These are phyloP conservation scores for Selene dorsalis DNA, from an alignment of 2,797 vertebrate genomes.

Conservation along the genomic window DNA sequence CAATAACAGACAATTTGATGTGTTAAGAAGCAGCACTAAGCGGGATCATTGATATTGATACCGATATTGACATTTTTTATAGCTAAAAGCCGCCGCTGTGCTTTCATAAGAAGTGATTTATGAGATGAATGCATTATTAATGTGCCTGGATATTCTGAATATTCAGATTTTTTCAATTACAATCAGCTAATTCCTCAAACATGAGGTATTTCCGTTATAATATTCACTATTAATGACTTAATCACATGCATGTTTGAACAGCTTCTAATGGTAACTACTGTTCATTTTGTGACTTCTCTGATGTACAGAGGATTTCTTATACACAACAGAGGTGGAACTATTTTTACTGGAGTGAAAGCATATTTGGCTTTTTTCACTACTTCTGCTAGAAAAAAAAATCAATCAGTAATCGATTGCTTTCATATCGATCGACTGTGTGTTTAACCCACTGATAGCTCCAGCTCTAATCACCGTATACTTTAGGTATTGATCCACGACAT, in stretches of 20 bases:
- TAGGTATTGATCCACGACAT: not conserved
- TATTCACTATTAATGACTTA: not conserved
- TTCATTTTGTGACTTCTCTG: slow-evolving; percentile 1
- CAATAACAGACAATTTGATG: not conserved
- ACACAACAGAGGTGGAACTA: not conserved
- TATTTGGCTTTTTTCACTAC: no score
- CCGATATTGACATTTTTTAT: not conserved
- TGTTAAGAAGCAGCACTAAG: not conserved
- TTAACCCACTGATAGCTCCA: not conserved
- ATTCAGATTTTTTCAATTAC: not conserved
- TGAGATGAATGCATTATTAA: not conserved
- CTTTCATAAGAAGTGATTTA: not conserved
- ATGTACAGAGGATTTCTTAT: not conserved
- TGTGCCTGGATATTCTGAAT: not conserved
- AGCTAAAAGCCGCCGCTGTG: not conserved
- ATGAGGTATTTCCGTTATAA: not conserved
- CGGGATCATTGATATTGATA: not conserved
- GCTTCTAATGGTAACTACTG: not conserved
- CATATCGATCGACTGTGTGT: no score
- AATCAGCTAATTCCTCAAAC: not conserved
- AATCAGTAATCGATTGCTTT: no score
- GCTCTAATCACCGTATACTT: not conserved
- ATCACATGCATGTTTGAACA: not conserved
- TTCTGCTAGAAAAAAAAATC: no score
- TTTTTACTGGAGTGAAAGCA: no score